Conservation (phyloP, 2,888 invertebrate species). For the Drosophila mercatorum region DNA sequence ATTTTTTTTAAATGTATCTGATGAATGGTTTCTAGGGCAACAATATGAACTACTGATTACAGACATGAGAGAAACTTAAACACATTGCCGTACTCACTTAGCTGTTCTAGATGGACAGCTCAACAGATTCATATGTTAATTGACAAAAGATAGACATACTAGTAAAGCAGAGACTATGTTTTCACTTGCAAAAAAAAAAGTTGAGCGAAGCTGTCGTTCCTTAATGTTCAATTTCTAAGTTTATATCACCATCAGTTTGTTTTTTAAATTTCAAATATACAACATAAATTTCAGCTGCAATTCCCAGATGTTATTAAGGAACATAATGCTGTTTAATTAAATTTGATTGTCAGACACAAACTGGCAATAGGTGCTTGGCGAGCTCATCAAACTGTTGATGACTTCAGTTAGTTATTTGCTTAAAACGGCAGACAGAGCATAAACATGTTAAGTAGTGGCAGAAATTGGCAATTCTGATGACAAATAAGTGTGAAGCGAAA, state of each 20-base stretch:
- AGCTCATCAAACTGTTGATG: slow-evolving; percentile 30
- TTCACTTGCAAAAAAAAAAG: too few species aligned
- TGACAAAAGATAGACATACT: background rate
- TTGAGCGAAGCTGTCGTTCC: too few species aligned
- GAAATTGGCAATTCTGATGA: slow-evolving; percentile 30
- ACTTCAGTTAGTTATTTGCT: background rate
- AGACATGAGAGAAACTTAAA: too few species aligned
- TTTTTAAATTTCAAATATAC: background rate
- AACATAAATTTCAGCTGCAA: background rate
- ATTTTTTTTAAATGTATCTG: too few species aligned
- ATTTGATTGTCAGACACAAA: slow-evolving; percentile 3
- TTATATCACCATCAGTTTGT: background rate
- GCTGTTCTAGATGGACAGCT: background rate
- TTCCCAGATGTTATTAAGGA: background rate
- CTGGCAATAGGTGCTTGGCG: background rate
- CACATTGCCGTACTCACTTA: too few species aligned
- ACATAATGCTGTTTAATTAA: slow-evolving; percentile 11
- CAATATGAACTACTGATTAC: too few species aligned
- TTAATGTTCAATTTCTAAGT: background rate
- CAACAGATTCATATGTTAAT: background rate
- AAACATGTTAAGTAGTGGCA: slow-evolving; percentile 32
- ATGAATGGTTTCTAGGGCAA: too few species aligned
- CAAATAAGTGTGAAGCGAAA: slow-evolving; percentile 28
- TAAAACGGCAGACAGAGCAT: slow-evolving; percentile 31
- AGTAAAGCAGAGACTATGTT: too few species aligned